These are phyloP conservation scores for Pogonocherus hispidulus DNA, from an alignment of 2,888 invertebrate genomes.

Conservation along the genomic window DNA sequence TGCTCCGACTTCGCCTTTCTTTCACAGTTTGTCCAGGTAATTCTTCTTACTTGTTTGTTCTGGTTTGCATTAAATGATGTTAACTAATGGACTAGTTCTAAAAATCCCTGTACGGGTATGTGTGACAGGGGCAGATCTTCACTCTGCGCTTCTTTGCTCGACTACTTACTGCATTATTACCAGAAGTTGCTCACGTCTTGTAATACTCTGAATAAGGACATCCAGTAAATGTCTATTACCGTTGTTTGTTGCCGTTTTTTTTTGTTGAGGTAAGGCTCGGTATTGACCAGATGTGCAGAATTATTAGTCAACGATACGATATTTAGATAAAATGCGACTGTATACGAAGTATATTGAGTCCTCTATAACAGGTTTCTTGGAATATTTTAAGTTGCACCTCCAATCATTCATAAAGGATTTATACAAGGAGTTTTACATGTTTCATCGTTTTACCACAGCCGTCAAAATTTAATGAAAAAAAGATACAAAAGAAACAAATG, in stretches of 20 bases:
- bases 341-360: too few species aligned
- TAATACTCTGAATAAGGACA: constrained; percentile 12
- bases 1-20: neutral
- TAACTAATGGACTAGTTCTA: constrained; percentile 49
- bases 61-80: constrained; percentile 44
- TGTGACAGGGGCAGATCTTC: constrained; percentile 34
- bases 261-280: neutral
- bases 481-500: too few species aligned
- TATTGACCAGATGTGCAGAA: neutral
- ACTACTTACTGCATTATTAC: constrained; percentile 6
- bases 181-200: neutral
- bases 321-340: too few species aligned
- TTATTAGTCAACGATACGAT: neutral
- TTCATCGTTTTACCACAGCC: too few species aligned
- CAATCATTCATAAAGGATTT: too few species aligned
- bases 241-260: neutral
- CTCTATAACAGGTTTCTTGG: too few species aligned
- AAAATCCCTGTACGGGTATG: neutral
- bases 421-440: too few species aligned
- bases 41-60: constrained; percentile 44
- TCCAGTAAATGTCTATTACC: neutral
- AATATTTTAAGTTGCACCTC: too few species aligned
- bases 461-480: too few species aligned
- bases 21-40: neutral
- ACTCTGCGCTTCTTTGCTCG: constrained; percentile 1